phyloP scores from a whole-genome alignment of 2,797 vertebrate genomes.

The Pipistrellus pygmaeus region DNA sequence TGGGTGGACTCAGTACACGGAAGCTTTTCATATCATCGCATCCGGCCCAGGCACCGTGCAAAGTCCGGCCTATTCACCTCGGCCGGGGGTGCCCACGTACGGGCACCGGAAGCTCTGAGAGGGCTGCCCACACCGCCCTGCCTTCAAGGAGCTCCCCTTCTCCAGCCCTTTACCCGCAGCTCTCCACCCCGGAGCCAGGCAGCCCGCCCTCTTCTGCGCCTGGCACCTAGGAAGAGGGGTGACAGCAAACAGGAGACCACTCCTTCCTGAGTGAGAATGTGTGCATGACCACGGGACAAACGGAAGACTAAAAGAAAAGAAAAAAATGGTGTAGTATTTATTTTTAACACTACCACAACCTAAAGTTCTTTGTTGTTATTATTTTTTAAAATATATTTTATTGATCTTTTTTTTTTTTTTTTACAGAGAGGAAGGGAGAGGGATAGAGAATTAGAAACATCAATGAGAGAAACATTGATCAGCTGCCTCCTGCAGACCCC shows the following conservation, averaged over 20 bases:
- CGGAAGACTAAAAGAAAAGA: not conserved
- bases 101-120: not conserved
- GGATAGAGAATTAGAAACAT: no score
- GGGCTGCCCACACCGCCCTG: not conserved
- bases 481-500: no score
- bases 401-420: no score
- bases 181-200: not conserved
- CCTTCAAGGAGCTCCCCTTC: not conserved
- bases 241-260: not conserved
- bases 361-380: slow-evolving; percentile 44
- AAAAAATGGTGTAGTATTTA: slow-evolving; percentile 4
- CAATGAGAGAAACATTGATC: no score
- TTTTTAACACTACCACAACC: slow-evolving; percentile 47
- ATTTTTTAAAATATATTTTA: no score
- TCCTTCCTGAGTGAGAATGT: not conserved
- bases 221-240: not conserved
- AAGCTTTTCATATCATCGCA: not conserved
- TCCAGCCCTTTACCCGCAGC: no score
- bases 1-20: not conserved
- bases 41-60: not conserved
- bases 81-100: not conserved
- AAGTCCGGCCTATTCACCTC: not conserved
- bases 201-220: not conserved
- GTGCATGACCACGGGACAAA: not conserved
- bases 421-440: no score